These are phyloP conservation scores for Pyrrhosoma nymphula DNA, from an alignment of 2,888 invertebrate genomes.

Conservation along the genomic window DNA sequence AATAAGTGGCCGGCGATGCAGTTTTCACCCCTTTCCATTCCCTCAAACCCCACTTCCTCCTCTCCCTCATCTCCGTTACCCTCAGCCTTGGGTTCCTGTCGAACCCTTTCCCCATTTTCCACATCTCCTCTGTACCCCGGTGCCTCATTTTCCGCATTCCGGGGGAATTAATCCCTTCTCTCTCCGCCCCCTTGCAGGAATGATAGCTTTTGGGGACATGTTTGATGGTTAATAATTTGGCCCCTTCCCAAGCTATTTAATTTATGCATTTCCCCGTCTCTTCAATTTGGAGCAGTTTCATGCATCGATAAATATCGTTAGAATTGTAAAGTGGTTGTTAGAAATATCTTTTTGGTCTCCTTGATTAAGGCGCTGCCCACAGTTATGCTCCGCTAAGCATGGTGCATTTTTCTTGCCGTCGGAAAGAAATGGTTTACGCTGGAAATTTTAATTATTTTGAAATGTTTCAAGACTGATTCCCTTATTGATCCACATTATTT, in stretches of 20 bases:
- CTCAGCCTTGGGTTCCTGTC: background rate
- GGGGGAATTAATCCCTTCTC: background rate
- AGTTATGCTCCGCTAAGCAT: background rate
- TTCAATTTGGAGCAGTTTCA: background rate
- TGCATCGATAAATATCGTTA: background rate
- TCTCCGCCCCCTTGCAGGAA: background rate
- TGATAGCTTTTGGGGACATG: background rate
- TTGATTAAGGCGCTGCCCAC: background rate
- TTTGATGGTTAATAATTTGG: conserved; percentile 19
- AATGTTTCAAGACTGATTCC: background rate
- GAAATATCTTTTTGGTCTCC: background rate
- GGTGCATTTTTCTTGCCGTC: background rate
- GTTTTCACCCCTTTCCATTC: conserved; percentile 39
- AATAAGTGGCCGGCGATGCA: conserved; percentile 47
- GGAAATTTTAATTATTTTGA: background rate
- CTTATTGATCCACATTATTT: background rate
- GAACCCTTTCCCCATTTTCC: background rate
- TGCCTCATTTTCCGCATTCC: conserved; percentile 28
- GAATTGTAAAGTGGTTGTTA: background rate
- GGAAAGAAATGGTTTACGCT: background rate
- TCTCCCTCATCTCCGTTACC: background rate
- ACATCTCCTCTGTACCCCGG: background rate
- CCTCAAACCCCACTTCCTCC: background rate
- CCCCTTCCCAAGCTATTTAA: background rate
- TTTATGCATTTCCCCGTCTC: background rate